Conservation (phyloP, 2,797 vertebrate species). For the Lepidocolaptes lacrymiger region DNA sequence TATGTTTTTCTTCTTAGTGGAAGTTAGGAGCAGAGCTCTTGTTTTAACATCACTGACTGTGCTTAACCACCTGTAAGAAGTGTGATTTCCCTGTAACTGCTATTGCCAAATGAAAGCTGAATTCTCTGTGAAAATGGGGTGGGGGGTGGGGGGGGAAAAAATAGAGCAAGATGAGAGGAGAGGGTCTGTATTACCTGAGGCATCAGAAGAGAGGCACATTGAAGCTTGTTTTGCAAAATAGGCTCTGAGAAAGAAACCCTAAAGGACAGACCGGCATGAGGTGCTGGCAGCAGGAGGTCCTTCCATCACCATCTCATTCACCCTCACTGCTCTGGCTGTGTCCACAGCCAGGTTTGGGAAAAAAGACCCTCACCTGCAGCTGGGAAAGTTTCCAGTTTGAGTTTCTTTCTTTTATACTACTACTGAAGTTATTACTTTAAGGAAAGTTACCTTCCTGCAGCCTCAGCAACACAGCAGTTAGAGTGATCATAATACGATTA, state of each 20-base stretch:
- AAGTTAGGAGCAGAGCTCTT: background rate
- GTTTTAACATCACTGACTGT: background rate
- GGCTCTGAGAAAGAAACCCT: background rate
- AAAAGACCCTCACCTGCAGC: background rate
- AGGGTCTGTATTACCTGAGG: background rate
- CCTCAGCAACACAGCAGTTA: background rate
- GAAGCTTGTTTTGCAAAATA: background rate
- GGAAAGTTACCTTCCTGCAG: background rate
- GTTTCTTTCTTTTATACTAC: background rate
- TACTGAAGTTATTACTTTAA: background rate
- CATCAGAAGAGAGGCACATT: background rate
- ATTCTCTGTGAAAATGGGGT: background rate
- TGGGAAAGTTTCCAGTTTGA: background rate
- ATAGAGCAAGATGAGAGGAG: background rate
- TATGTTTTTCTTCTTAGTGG: background rate
- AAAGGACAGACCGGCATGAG: fast-evolving
- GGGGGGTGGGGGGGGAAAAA: background rate
- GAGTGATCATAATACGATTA: background rate
- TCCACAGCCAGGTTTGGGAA: background rate
- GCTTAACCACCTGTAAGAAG: background rate
- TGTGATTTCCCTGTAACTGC: background rate
- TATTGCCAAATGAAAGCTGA: background rate
- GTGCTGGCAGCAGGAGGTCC: background rate
- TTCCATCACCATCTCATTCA: background rate
- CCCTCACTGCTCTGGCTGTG: background rate